These are phyloP conservation scores for Sarcophaga caerulescens DNA, from an alignment of 2,888 invertebrate species.

Conservation along the genomic window DNA sequence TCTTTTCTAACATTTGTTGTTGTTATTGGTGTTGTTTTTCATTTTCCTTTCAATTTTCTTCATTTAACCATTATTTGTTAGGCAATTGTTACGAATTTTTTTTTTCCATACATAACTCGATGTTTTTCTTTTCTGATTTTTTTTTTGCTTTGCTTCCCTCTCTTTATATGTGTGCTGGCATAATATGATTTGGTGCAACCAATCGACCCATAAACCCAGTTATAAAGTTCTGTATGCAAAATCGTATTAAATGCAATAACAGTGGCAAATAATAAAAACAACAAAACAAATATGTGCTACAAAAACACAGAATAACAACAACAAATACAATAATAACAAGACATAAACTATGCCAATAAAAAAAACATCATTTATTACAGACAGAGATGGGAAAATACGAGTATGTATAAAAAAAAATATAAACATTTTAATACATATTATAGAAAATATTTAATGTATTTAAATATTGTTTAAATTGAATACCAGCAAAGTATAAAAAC, in stretches of 20 bases:
- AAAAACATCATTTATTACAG: conserved; percentile 30
- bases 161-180: conserved; percentile 7
- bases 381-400: conserved; percentile 37
- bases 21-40: not conserved
- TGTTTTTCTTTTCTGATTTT: too few relatives aligned
- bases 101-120: not conserved
- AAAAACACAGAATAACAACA: conserved; percentile 17
- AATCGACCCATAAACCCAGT: conserved; percentile 80
- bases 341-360: conserved; percentile 18
- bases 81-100: conserved; percentile 59
- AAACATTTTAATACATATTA: not conserved
- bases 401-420: not conserved
- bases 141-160: not conserved
- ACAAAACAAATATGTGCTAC: conserved; percentile 21
- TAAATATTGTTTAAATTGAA: too few relatives aligned
- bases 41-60: conserved; percentile 20
- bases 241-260: conserved; percentile 59
- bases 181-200: conserved; percentile 77
- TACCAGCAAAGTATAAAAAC: too few relatives aligned
- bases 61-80: conserved; percentile 60
- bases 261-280: conserved; percentile 6
- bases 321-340: conserved; percentile 7
- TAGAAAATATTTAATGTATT: not conserved
- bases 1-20: conserved; percentile 30
- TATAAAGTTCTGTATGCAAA: conserved; percentile 75